A percentile compares a stretch with the other conserved stretches of the same genome.
Conservation (phyloP, 2,888 invertebrate species). For the Metalampra italica region DNA sequence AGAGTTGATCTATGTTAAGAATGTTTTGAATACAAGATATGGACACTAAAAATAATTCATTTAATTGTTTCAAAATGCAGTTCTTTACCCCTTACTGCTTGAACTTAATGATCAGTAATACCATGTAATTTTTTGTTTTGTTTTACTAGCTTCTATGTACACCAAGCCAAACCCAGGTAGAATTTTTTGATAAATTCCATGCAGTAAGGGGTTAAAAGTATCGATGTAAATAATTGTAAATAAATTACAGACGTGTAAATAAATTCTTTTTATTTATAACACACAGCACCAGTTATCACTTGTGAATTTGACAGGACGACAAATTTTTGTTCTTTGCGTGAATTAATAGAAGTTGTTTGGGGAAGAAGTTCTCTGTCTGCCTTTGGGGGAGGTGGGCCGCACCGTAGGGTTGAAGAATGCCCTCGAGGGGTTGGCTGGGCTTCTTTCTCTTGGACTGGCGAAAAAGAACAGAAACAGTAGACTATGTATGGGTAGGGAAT, state of each 20-base stretch:
- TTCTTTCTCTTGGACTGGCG: neutral
- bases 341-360: neutral
- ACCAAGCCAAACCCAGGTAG: too few relatives aligned
- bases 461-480: neutral
- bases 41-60: too few relatives aligned
- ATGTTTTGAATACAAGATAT: too few relatives aligned
- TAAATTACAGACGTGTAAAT: neutral
- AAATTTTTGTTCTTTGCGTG: neutral
- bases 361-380: slow-evolving; percentile 15
- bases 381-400: slow-evolving; percentile 47
- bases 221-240: neutral
- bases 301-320: neutral
- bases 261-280: neutral
- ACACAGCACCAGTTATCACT: neutral
- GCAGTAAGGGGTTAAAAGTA: neutral
- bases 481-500: too few relatives aligned
- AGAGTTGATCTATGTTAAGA: too few relatives aligned
- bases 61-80: too few relatives aligned
- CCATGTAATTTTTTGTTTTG: too few relatives aligned
- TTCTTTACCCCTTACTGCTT: too few relatives aligned
- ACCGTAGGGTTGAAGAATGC: slow-evolving; percentile 19
- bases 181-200: too few relatives aligned
- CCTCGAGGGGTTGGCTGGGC: slow-evolving; percentile 13
- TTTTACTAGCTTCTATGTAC: too few relatives aligned
- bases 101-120: too few relatives aligned